phyloP scores from a whole-genome alignment of 2,888 invertebrate genomes.

The Physocephala rufipes region DNA sequence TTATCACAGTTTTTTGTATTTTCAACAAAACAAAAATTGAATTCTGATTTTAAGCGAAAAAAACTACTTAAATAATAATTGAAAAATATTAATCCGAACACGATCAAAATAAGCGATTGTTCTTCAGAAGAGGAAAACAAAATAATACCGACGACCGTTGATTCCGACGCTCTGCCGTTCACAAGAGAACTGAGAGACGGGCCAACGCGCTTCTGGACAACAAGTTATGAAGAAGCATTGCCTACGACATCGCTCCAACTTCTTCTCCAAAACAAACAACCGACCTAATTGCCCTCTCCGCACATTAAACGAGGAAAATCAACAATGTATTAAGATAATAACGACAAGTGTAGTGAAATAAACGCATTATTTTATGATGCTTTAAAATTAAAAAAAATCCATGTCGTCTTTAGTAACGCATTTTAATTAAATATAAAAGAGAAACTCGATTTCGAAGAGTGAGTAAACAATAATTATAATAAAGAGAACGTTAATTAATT shows the following conservation, averaged over 20 bases:
- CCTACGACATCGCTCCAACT: neutral
- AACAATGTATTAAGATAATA: too few relatives aligned
- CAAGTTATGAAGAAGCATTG: conserved; percentile 22
- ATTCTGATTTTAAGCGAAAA: neutral
- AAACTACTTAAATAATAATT: neutral
- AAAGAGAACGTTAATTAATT: too few relatives aligned
- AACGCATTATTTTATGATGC: too few relatives aligned
- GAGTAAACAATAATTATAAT: too few relatives aligned
- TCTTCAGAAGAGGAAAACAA: neutral
- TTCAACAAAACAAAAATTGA: neutral
- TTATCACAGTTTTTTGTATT: neutral
- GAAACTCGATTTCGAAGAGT: too few relatives aligned
- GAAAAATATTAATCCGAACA: neutral
- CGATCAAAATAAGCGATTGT: neutral
- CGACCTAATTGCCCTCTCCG: too few relatives aligned
- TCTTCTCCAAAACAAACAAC: neutral
- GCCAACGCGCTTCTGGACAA: conserved; percentile 30
- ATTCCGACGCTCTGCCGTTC: conserved; percentile 29
- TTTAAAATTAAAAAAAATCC: too few relatives aligned
- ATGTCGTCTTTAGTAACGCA: too few relatives aligned
- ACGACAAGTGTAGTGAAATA: too few relatives aligned
- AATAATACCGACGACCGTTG: conserved; percentile 23
- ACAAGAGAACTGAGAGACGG: conserved; percentile 31
- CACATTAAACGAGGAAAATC: too few relatives aligned
- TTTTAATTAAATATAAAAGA: too few relatives aligned